Conservation (phyloP, 2,888 invertebrate genomes). For the Cryptocephalus moraei region DNA sequence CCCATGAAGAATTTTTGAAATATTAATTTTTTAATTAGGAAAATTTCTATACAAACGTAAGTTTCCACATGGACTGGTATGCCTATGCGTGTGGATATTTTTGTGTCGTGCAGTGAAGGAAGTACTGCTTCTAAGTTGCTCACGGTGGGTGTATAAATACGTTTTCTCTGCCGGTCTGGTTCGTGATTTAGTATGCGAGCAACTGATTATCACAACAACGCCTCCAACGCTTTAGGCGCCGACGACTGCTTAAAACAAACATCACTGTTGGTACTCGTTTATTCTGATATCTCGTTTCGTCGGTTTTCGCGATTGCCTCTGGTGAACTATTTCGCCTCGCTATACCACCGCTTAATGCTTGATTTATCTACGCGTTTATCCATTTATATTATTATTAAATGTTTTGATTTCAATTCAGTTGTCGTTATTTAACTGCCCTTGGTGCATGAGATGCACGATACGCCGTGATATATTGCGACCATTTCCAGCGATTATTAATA, state of each 20-base stretch:
- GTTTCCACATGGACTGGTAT: too few relatives aligned
- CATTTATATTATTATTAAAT: conserved; percentile 31
- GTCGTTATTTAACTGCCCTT: conserved; percentile 15
- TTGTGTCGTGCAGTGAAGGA: too few relatives aligned
- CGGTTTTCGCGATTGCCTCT: conserved; percentile 24
- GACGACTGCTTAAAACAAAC: conserved; percentile 36
- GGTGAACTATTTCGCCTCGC: conserved; percentile 27
- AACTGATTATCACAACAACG: conserved; percentile 38
- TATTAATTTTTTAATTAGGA: too few relatives aligned
- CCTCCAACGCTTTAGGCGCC: conserved; percentile 37
- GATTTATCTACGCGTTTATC: conserved; percentile 33
- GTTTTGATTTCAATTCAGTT: conserved; percentile 24
- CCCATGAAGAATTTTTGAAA: too few relatives aligned
- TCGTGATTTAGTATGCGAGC: conserved; percentile 35
- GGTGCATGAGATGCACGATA: conserved; percentile 10
- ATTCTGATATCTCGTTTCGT: conserved; percentile 37
- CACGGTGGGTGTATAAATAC: not conserved
- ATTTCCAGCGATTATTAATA: conserved; percentile 16
- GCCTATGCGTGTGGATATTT: too few relatives aligned
- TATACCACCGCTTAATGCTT: conserved; percentile 26
- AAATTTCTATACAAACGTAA: too few relatives aligned
- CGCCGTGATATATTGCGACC: conserved; percentile 13
- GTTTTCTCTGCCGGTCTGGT: conserved; percentile 5
- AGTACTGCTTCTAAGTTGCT: not conserved
- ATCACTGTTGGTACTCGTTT: conserved; percentile 38